phyloP scores from a whole-genome alignment of 2,113 vertebrate species.

The Oxygymnocypris stewartii region DNA sequence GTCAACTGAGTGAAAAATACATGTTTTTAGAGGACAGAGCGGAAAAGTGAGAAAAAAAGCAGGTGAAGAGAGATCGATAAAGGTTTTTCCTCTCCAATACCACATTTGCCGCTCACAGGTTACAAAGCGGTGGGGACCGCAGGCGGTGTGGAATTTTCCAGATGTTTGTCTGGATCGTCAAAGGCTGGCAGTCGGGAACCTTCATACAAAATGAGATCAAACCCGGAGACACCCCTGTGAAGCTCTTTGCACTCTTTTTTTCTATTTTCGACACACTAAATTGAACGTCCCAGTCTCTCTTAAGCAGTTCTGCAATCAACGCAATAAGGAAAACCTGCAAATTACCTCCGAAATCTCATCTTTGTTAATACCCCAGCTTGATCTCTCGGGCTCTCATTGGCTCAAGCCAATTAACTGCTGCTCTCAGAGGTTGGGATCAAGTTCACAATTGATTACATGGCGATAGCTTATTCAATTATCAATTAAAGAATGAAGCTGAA shows the following conservation, averaged over 20 bases:
- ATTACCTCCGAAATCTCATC: conserved; percentile 63
- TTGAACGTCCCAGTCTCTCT: conserved; percentile 57
- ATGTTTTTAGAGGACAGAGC: conserved; percentile 71
- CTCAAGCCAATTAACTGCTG: conserved; percentile 76
- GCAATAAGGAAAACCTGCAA: conserved; percentile 66
- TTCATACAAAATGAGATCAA: conserved; percentile 60
- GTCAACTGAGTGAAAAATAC: conserved; percentile 74
- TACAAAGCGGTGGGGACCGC: conserved; percentile 61
- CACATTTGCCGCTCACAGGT: conserved; percentile 65
- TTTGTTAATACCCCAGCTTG: conserved; percentile 64
- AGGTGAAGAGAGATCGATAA: conserved; percentile 68
- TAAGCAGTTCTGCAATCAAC: conserved; percentile 63
- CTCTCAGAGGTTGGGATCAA: conserved; percentile 65
- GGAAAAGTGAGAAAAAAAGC: conserved; percentile 61
- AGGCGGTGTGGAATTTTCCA: conserved; percentile 61
- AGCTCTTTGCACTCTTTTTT: conserved; percentile 12
- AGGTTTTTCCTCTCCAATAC: conserved; percentile 62
- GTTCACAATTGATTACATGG: conserved; percentile 74
- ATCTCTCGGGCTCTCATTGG: conserved; percentile 63
- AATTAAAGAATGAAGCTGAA: conserved; percentile 64
- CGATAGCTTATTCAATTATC: conserved; percentile 73
- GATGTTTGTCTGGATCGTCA: conserved; percentile 46
- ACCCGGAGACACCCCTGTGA: conserved; percentile 60
- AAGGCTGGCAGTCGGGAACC: conserved; percentile 33
- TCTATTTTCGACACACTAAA: conserved; percentile 32